These are phyloP conservation scores for Germaria angustata DNA, from an alignment of 2,888 invertebrate genomes.

Conservation along the genomic window DNA sequence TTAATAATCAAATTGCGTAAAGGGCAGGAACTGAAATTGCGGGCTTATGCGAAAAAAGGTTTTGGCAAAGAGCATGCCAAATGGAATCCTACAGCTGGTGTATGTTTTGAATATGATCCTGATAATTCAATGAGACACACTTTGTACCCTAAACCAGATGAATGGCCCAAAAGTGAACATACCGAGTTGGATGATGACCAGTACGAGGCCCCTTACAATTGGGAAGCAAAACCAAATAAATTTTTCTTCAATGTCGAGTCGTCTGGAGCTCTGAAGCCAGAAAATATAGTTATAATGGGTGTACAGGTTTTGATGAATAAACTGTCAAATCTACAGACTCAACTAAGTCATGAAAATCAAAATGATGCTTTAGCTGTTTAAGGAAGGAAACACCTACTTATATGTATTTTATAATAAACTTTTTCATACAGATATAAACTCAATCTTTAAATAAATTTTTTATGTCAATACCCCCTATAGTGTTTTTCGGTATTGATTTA, in stretches of 20 bases:
- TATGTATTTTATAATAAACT: not conserved
- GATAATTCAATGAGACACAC: constrained; percentile 98
- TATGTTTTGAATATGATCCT: constrained; percentile 99
- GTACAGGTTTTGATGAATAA: constrained; percentile 96
- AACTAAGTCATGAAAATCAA: constrained; percentile 92
- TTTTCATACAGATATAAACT: constrained; percentile 32
- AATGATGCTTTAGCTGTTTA: constrained; percentile 87
- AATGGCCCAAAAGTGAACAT: constrained; percentile 99
- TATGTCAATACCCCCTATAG: constrained; percentile 72
- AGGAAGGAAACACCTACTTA: constrained; percentile 2
- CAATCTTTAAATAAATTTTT: constrained; percentile 69
- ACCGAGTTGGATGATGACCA: constrained; percentile 95
- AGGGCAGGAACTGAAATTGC: constrained; percentile 95
- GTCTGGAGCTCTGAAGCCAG: constrained; percentile 95
- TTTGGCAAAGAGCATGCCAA: constrained; percentile 98
- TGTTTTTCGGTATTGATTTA: constrained; percentile 38
- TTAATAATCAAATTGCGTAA: constrained; percentile 87
- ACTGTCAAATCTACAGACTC: constrained; percentile 95
- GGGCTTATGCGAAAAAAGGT: constrained; percentile 97
- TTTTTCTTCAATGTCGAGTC: constrained; percentile 98
- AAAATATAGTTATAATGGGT: constrained; percentile 97
- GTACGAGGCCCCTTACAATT: constrained; percentile 95
- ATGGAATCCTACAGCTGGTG: constrained; percentile 99
- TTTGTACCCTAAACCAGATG: constrained; percentile 96
- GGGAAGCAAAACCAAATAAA: constrained; percentile 97